Evolutionary conservation across 2,888 invertebrate species (phyloP), one percentile per base, ranked within the genome.

Genomic region (Nematopogon swammerdamellus): DNA sequence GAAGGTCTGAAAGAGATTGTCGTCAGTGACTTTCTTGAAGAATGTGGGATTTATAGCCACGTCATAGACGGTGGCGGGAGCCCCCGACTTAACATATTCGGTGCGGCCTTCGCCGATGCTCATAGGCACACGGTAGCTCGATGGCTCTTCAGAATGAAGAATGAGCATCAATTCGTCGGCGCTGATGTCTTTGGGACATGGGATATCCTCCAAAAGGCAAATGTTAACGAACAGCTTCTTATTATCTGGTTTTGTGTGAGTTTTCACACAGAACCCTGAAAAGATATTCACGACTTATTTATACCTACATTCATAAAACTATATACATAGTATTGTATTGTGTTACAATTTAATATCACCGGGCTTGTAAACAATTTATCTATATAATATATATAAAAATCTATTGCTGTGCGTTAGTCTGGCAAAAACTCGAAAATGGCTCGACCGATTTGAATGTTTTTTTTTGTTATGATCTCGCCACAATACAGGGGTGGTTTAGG

Each of bases 161-260:
- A 92, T 84, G 51, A 82, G 80, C 56, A 85, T 74, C 1, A 93
- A 75, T 59, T 91, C 88, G 49, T 85, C 85, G 63, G 87, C 85
- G 1, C 83, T 81, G 43, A 92, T 83, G 58, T 92, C 87, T 58
- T 83, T 80, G 1, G 88, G 91, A 50, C 85, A 70, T 10, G 91
- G 91, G 56, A 92, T 86, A 44, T 88, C 88, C 55, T 86, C 85
- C 1, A 91, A 88, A 52, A 87, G 84, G 63, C 95, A 95, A 50
- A 95, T 81, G 63, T 96, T 96, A 19, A 95, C 82, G 66, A 96
- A 96, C 20, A 91, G 75, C 70, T 94, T 94, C 52, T 85, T 85
- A 50, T 81, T 82, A 29, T 82, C 83, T 45, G 82, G 80, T 16
- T 81, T 74, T 54, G 86, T 85, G 54, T 77, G 85, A 3, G 88